Evolutionary conservation across 2,888 invertebrate genomes (phyloP).

Genomic region (Lymantria monacha): DNA sequence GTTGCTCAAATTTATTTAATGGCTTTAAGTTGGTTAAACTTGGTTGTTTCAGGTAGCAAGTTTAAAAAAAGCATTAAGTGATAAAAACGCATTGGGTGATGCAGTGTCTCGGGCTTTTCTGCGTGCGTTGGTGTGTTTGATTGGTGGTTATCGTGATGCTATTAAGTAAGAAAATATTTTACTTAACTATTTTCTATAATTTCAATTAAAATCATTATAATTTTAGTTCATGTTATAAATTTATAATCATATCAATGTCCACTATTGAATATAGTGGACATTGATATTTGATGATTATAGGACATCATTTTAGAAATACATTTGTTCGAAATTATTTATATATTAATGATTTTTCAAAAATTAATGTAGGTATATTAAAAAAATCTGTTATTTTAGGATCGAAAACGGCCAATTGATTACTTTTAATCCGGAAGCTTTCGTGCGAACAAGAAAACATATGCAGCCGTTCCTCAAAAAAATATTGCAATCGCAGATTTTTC

Average conservation of each 20-base stretch:
- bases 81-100: constrained; percentile 92
- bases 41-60: constrained; percentile 83
- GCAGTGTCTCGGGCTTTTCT: constrained; percentile 96
- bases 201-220: no score
- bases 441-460: constrained; percentile 93
- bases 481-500: constrained; percentile 96
- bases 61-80: constrained; percentile 89
- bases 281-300: no score
- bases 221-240: no score
- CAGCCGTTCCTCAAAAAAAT: constrained; percentile 95
- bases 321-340: no score
- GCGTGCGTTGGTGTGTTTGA: constrained; percentile 94
- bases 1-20: no score
- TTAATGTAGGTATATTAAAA: no score
- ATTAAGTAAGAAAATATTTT: constrained; percentile 79
- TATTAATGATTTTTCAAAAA: no score
- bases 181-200: not conserved
- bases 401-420: constrained; percentile 84
- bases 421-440: constrained; percentile 93
- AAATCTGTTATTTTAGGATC: constrained; percentile 51
- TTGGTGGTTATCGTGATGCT: constrained; percentile 97
- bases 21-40: no score
- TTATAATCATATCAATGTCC: no score
- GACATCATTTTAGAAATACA: no score
- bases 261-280: no score